phyloP scores from a whole-genome alignment of 2,113 vertebrate species.

The Neolamprologus variostigma region DNA sequence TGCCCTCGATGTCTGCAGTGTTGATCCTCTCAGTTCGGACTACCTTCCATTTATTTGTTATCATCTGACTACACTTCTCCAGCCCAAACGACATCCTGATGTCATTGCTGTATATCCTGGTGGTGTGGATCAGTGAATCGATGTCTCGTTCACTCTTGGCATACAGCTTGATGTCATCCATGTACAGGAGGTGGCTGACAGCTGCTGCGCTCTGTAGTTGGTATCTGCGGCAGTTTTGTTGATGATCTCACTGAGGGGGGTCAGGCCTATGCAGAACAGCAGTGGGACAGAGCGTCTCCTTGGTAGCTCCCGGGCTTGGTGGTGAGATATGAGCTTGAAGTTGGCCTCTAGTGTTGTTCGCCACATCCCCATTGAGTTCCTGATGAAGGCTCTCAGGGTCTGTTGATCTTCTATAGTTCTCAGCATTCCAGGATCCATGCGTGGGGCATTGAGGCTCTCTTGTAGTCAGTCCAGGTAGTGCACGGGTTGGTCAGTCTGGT shows the following conservation, averaged over 20 bases:
- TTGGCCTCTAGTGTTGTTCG: fast-evolving
- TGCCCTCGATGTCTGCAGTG: not conserved
- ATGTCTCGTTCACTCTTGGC: fast-evolving
- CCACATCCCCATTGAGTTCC: not conserved
- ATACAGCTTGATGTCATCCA: not conserved
- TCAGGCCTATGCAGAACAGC: not conserved
- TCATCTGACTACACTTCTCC: fast-evolving
- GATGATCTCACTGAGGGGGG: fast-evolving
- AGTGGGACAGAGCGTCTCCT: not conserved
- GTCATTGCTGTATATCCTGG: not conserved
- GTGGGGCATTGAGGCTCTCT: not conserved
- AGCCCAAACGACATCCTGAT: not conserved
- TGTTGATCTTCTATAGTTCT: not conserved
- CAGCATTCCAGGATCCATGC: fast-evolving
- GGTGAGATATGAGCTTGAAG: not conserved
- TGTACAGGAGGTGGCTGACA: not conserved
- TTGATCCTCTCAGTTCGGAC: not conserved
- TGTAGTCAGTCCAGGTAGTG: not conserved
- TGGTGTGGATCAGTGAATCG: not conserved
- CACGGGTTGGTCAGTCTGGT: not conserved
- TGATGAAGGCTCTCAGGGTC: not conserved
- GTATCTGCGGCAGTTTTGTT: fast-evolving
- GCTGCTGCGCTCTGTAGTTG: fast-evolving
- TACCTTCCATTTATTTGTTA: not conserved
- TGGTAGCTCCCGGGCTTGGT: fast-evolving